These are phyloP conservation scores for Aselliscus stoliczkanus DNA, from an alignment of 2,797 vertebrate species.

Conservation along the genomic window DNA sequence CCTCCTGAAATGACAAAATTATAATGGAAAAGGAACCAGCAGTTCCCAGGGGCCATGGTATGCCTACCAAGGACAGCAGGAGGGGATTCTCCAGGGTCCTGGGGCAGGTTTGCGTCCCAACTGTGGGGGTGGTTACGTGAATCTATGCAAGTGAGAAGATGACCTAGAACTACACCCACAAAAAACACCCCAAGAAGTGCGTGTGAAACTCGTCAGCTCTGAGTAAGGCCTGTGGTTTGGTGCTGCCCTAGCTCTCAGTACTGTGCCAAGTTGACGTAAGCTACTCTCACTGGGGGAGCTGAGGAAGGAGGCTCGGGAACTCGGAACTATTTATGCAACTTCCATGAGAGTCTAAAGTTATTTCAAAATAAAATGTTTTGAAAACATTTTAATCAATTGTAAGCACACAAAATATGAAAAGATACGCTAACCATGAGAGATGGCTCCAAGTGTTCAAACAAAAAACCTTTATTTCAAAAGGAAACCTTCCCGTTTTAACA, in stretches of 20 bases:
- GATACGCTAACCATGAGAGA: not conserved
- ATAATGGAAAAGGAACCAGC: not conserved
- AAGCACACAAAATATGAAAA: not conserved
- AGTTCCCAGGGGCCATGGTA: not conserved
- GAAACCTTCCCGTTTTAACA: not conserved
- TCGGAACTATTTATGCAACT: not conserved
- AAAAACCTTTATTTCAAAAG: not conserved
- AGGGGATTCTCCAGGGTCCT: not conserved
- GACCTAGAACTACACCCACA: not conserved
- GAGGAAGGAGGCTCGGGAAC: not conserved
- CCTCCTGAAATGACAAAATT: not conserved
- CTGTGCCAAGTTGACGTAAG: not conserved
- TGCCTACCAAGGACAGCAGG: not conserved
- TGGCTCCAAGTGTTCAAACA: not conserved
- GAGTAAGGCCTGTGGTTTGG: not conserved
- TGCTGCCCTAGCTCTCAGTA: not conserved
- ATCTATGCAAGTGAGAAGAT: not conserved
- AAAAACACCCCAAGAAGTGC: not conserved
- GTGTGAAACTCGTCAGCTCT: no score
- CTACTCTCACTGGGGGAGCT: not conserved
- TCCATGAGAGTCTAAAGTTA: not conserved
- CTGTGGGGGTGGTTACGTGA: not conserved
- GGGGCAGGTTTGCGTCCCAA: not conserved
- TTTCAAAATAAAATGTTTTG: not conserved
- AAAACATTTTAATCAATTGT: not conserved